Base-by-base conservation (phyloP, 2,888 invertebrate species). In the Parnassius mnemosyne region DNA sequence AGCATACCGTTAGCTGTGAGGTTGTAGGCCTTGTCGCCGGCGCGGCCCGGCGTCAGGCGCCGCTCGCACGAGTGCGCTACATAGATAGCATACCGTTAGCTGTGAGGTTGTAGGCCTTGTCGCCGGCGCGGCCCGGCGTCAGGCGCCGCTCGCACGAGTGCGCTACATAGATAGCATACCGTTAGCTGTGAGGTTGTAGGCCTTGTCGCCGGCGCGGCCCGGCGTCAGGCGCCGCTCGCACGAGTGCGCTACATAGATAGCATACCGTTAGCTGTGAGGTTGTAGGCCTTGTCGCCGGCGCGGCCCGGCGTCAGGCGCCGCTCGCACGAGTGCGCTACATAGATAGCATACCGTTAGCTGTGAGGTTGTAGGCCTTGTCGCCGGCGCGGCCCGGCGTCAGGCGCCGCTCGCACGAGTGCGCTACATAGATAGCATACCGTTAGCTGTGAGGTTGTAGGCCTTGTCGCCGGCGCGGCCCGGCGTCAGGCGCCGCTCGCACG, bases 181-280 rank as follows among this genome's bases (percentile, higher is more conserved):
- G 73, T 94, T 94, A 64, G 93, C 88, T 2, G 94, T 95, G 72
- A 95, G 93, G 78, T 95, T 95, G 81, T 94, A 94, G 0, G 94
- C 93, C 85, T 92, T 92, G 69, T 92, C 92, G 1, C 93, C 94
- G 41, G 81, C 87, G 25, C 85, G 73, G 13, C 93, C 93, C 0
- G 93, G 93, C 61, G 79, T 69, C 9, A 93, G 84, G 70, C 84
- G 74, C 60, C 94, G 85, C 72, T 93, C 93, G 79, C 94, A 95
- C 34, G 93, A 89, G 65, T 93, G 92, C 0, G 92, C 79, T 66
- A 92, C 92, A n/a, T n/a, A n/a, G n/a, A n/a, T 16, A 1, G 16
- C 16, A 16, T 16, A 95, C 95, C 94, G 73, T 94, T 94, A 64
- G 93, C 88, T 2, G 94, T 95, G 72, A 95, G 93, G 78, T 95